Conservation (phyloP, 2,888 invertebrate species). For the Andrena fulva region DNA sequence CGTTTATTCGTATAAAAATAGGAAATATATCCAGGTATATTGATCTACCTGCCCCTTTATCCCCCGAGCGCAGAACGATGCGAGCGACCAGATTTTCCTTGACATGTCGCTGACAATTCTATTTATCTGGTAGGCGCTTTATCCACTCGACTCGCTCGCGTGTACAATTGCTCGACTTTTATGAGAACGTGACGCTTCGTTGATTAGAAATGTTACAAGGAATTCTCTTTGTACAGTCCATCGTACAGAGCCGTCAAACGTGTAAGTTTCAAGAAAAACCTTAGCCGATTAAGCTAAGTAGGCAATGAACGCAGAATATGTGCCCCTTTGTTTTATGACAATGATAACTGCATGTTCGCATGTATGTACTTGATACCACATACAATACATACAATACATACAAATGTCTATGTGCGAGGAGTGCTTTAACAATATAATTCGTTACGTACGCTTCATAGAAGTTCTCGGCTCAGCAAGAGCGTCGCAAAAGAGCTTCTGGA, state of each 20-base stretch:
- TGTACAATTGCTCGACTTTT: background rate
- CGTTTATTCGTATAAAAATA: background rate
- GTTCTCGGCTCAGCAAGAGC: background rate
- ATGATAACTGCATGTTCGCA: conserved; percentile 43
- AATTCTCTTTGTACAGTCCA: conserved; percentile 29
- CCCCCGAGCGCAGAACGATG: conserved; percentile 13
- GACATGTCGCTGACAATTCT: conserved; percentile 42
- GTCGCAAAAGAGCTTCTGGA: too few relatives aligned
- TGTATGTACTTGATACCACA: conserved; percentile 9
- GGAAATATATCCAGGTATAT: background rate
- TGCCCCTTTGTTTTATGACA: conserved; percentile 29
- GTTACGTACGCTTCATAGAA: background rate
- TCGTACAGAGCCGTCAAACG: conserved; percentile 34
- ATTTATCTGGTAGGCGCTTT: background rate
- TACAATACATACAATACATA: too few relatives aligned
- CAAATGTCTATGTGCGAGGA: background rate
- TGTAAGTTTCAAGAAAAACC: conserved; percentile 7
- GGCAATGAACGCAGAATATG: conserved; percentile 35
- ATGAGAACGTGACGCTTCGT: background rate
- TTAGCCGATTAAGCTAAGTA: conserved; percentile 39
- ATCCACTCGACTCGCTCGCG: background rate
- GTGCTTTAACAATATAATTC: conserved; percentile 1
- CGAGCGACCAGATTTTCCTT: conserved; percentile 21
- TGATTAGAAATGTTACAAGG: background rate
- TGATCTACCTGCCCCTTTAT: conserved; percentile 51